phyloP scores from a whole-genome alignment of 2,113 vertebrate species.

The Australoheros scitulus region DNA sequence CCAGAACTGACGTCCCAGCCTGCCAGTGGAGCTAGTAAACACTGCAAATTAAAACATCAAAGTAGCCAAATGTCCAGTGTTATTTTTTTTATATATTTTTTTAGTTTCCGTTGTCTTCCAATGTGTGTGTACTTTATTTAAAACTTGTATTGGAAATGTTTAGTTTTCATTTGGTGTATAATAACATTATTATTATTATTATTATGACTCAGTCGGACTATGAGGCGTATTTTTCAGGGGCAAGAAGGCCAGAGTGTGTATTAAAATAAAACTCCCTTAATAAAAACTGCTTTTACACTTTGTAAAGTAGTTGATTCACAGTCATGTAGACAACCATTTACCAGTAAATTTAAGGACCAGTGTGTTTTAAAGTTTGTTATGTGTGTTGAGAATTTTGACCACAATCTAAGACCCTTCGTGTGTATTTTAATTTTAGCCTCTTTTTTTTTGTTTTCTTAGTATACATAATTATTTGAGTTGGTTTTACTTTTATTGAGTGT shows the following conservation, averaged over 20 bases:
- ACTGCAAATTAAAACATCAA: neutral
- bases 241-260: neutral
- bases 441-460: no score
- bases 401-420: neutral
- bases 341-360: neutral
- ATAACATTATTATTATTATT: neutral
- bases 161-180: neutral
- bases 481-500: neutral
- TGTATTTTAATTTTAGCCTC: no score
- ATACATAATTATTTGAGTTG: neutral
- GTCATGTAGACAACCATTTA: neutral
- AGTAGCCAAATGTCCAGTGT: no score
- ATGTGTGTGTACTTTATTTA: neutral
- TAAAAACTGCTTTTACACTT: neutral
- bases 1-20: neutral
- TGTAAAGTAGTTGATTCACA: neutral
- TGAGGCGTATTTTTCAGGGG: neutral
- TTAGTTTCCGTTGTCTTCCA: neutral
- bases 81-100: no score
- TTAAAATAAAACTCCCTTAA: neutral
- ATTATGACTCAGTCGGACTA: neutral
- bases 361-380: no score
- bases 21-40: neutral
- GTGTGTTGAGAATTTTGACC: neutral
- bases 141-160: neutral